Conservation (phyloP, 1,140 invertebrate species). For the Trichonephila clavipes region DNA sequence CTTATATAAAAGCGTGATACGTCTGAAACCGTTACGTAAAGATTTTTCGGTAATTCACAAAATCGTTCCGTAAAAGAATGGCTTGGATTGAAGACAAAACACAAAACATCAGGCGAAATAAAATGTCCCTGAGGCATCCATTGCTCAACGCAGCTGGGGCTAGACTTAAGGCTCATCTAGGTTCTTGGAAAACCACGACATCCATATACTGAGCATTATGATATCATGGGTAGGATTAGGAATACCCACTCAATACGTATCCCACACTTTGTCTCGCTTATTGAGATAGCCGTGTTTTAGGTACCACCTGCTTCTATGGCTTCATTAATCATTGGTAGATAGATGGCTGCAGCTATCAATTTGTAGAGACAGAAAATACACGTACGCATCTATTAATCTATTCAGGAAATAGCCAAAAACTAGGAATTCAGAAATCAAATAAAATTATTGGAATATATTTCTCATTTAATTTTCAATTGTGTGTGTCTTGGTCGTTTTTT, state of each 20-base stretch:
- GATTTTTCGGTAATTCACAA: slow-evolving; percentile 30
- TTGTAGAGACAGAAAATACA: neutral
- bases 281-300: slow-evolving; percentile 60
- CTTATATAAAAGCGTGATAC: neutral
- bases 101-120: slow-evolving; percentile 20
- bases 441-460: too few relatives aligned
- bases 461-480: too few relatives aligned
- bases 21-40: slow-evolving; percentile 7
- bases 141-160: slow-evolving; percentile 57
- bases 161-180: slow-evolving; percentile 32
- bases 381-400: neutral
- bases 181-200: neutral
- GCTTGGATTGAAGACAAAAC: slow-evolving; percentile 47
- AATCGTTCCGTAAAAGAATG: slow-evolving; percentile 47
- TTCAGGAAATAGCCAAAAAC: neutral
- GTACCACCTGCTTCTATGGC: slow-evolving; percentile 46
- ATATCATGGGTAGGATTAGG: slow-evolving; percentile 61
- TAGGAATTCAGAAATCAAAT: too few relatives aligned
- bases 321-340: slow-evolving; percentile 56
- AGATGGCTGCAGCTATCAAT: slow-evolving; percentile 30
- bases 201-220: slow-evolving; percentile 52
- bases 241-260: slow-evolving; percentile 44
- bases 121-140: slow-evolving; percentile 38
- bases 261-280: slow-evolving; percentile 37
- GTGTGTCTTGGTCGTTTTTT: too few relatives aligned